A percentile compares a stretch with the other conserved stretches of the same genome.
These are phyloP conservation scores for Hypselothyrea guttata DNA, from an alignment of 2,888 invertebrate genomes.

Conservation along the genomic window DNA sequence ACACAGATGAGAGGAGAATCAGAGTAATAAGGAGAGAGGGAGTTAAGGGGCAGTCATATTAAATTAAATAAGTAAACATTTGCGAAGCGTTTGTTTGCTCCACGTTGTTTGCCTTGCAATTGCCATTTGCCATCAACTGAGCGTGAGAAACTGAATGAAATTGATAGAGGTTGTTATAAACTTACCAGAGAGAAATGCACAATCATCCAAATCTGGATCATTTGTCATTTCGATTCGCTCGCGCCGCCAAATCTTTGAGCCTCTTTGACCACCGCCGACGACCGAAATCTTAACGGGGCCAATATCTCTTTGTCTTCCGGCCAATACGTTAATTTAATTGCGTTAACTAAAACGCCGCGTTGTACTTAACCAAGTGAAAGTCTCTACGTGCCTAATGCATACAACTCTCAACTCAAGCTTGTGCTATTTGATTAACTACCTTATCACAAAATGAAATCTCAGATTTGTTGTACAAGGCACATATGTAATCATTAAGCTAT, in stretches of 20 bases:
- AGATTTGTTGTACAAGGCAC: too few species aligned
- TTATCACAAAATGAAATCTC: conserved; percentile 41
- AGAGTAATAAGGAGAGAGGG: too few species aligned
- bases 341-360: conserved; percentile 62
- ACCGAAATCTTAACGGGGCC: conserved; percentile 83
- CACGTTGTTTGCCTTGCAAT: neutral
- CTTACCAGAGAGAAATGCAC: conserved; percentile 93
- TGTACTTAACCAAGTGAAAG: neutral
- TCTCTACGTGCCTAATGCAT: neutral
- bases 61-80: conserved; percentile 38
- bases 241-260: conserved; percentile 82
- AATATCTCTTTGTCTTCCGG: conserved; percentile 81
- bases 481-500: conserved; percentile 25
- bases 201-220: conserved; percentile 95
- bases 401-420: conserved; percentile 4
- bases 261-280: conserved; percentile 82
- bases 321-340: conserved; percentile 80
- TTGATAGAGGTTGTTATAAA: too few species aligned
- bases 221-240: conserved; percentile 89
- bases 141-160: too few species aligned
- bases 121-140: neutral
- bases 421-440: conserved; percentile 6
- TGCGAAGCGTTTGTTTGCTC: conserved; percentile 23
- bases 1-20: too few species aligned
- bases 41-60: conserved; percentile 5